Evolutionary conservation across 2,113 vertebrate species (phyloP), one percentile per base, ranked within the genome.

Genomic region (Pseudopodoces humilis): DNA sequence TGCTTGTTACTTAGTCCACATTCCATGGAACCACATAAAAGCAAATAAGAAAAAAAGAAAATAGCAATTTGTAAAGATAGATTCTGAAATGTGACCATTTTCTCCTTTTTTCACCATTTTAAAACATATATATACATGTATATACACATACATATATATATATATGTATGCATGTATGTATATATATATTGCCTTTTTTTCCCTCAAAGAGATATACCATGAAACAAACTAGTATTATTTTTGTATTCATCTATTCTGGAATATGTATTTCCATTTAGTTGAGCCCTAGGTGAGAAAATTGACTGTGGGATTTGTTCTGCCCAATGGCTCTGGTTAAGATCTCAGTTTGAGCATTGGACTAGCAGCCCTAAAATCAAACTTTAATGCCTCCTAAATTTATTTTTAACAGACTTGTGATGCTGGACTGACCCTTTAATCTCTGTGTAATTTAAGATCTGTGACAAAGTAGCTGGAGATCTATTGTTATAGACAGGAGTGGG

Each of bases 381-480:
- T 94, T 67, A 93, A 58, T 84, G 82, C 37, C 62, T 88, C 49
- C 65, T 83, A 58, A 67, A 78, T 82, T 33, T 86, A 70, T 86
- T 93, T 91, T 90, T 94, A 92, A 88, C 53, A 68, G 56, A 50
- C 52, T 83, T 92, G 27, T 82, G 80, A 33, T 78, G 83, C 67
- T 84, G 72, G 83, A 86, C 88, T 56, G 53, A 84, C 90, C 52
- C 30, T 94, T 95, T 93, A 56, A 90, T 86, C 53, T 83, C 74
- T 43, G 10, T 37, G 21, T 86, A n/a, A 86, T 92, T 92, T 69
- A 91, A 92, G 86, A 78, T 92, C 64, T 64, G 33, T 64, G 43
- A 69, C 60, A 90, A 92, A 90, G 90, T 64, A 64, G 79, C 30
- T 86, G 76, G 68, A 75, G 31, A 92, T 60, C 64, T 92, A 52